Conservation (phyloP, 64 coral and sea anemone species). For the Catalaphyllia jardinei region DNA sequence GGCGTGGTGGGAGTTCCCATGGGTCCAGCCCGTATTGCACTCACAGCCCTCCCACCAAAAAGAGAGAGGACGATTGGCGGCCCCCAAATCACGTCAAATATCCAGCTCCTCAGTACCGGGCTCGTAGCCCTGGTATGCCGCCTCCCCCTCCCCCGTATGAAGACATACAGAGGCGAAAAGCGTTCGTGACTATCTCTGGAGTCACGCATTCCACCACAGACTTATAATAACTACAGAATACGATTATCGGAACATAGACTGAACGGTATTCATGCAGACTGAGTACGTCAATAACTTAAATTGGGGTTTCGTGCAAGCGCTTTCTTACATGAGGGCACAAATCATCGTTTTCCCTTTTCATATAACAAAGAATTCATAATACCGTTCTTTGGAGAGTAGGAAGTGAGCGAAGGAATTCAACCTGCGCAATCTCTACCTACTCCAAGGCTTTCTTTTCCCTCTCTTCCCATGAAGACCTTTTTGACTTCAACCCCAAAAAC, state of each 20-base stretch:
- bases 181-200: conserved; percentile 17
- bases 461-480: too few relatives aligned
- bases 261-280: not conserved
- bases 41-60: conserved; percentile 7
- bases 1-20: conserved; percentile 63
- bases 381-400: not conserved
- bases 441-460: too few relatives aligned
- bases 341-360: not conserved
- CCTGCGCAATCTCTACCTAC: not conserved
- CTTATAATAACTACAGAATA: not conserved
- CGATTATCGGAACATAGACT: not conserved
- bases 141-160: conserved; percentile 46
- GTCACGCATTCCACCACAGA: conserved; percentile 41
- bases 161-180: conserved; percentile 20
- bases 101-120: not conserved
- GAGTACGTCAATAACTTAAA: too few relatives aligned
- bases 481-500: too few relatives aligned
- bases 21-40: conserved; percentile 51
- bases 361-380: not conserved
- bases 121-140: not conserved
- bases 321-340: not conserved
- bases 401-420: not conserved
- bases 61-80: conserved; percentile 17
- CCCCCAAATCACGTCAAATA: not conserved
- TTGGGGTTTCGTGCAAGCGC: too few relatives aligned